Base-by-base conservation (phyloP, 2,888 invertebrate genomes). In the Lepidochrysops patricia region DNA sequence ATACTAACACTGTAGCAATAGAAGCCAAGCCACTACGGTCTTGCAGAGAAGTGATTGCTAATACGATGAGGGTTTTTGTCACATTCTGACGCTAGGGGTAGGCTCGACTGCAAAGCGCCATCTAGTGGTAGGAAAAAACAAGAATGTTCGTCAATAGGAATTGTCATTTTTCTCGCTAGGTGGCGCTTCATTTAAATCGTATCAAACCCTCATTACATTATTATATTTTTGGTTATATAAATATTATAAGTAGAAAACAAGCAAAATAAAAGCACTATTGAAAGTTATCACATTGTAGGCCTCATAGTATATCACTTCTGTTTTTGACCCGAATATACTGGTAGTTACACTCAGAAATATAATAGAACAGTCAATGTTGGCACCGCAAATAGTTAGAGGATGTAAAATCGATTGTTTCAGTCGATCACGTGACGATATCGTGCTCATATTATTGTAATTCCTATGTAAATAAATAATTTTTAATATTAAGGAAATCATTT, bases 381-480 rank as follows among this genome's bases (percentile, higher is more conserved):
- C 80, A 80, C 76, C 80, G 68, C 68, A 71, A n/a, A 78, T 80
- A 81, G 82, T 69, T 71, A 77, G 76, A 79, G 77, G 82, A 77
- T 85, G 80, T 73, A 83, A 79, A 78, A 60, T 67, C 56, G 63
- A 61, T 60, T n/a, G n/a, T n/a, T 66, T 63, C 60, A 64, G 62
- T 66, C 66, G 61, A 64, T 69, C 68, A 70, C 70, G 69, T 63
- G 63, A 68, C 63, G 68, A 65, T 67, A 26, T 64, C 60, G 68
- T 75, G 73, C 75, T 72, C 72, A 74, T 69, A 65, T 74, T 73
- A 72, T 71, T 67, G 63, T 74, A 79, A 80, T 74, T 86, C 86
- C 86, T 86, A 83, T 88, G 87, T 87, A 87, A 74, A 87, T 88
- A 87, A 74, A 72, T 68, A 64, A 70, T 54, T 54, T 49, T 32